Evolutionary conservation across 2,113 vertebrate species (phyloP), one percentile per base, ranked within the genome.

Genomic region (Antennarius striatus): DNA sequence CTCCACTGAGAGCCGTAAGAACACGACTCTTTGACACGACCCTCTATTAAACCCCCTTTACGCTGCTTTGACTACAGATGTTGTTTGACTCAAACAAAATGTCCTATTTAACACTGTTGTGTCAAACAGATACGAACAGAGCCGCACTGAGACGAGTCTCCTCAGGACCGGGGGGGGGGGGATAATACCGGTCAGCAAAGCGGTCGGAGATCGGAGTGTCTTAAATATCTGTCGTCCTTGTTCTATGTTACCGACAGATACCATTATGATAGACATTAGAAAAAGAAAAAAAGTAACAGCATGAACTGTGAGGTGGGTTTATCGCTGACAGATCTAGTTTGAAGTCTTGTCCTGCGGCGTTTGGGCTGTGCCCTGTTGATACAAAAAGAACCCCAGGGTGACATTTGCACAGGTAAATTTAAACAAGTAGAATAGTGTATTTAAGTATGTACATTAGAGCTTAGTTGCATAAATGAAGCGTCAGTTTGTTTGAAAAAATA

Each of bases 61-160:
- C 66, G 56, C 51, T 57, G 58, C 46, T 66, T 29, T 62, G 40
- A 49, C 71, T 75, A 45, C 77, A 77, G 32, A 75, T 62, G 59
- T 32, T 76, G 77, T 84, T 81, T 69, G 70, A 82, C 71, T 78
- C 48, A 54, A 73, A 77, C 66, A 68, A 47, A 54, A 15, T 22
- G 51, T 63, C 36, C 51, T 72, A 47, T 60, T 73, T 68, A 17
- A 61, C 65, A 62, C 48, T 0, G 12, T n/a, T 0, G 45, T 48
- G 16, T 51, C 63, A 66, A 42, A 77, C 72, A 43, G 15, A 15
- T 43, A 48, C 22, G 17, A 63, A 10, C 51, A 63, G 7, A 65
- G 51, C 13, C 46, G 58, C 5, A 36, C 16, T 22, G 13, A 46
- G 30, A 59, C 22, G 28, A 17, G 28, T 47, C 29, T 15, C 47